Evolutionary conservation across 2,888 invertebrate species (phyloP), one percentile per base, ranked within the genome.

Genomic region (Biston betularia): DNA sequence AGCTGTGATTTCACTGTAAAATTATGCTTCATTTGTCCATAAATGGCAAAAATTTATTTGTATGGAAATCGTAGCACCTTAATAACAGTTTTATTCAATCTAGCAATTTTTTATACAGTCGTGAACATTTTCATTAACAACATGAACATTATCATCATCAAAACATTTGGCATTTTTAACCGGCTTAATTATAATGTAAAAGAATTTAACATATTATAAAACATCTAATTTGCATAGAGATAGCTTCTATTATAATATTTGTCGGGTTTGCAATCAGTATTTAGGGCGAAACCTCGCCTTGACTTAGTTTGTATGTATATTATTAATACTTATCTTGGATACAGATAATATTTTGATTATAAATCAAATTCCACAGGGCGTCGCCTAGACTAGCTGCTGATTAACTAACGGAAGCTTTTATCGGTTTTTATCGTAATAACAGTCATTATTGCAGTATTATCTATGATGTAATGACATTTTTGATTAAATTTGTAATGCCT

Each of bases 381-480:
- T 9, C 0, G n/a, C 33, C 12, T 12, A 33, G 12, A 38, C 6
- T 38, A 4, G 38, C 38, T 9, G 38, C 6, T 38, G 35, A 44
- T 45, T 35, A 58, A n/a, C n/a, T 63, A 61, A 62, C 57, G 33
- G 66, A 67, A 64, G 54, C 40, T 15, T 11, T 34, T 53, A 55
- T 59, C 52, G 50, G 54, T 46, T 42, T 24, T 65, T 54, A 66
- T 64, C 49, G 14, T 6, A 48, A 40, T 53, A 53, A 45, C 49
- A 42, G 12, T 65, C 24, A 44, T 54, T 44, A 42, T 42, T 54
- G 54, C 54, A n/a, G 6, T 53, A 40, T 40, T 40, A 53, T 54
- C 62, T 58, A 65, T 68, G 70, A 74, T 76, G 75, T 76, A 76
- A 61, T 61, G 15, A 12, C 75, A 71, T 65, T 61, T 68, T 86